A percentile compares a stretch with the other conserved stretches of the same genome.
Evolutionary conservation across 2,888 invertebrate genomes (phyloP).

Genomic region (Stomorhina lunata): DNA sequence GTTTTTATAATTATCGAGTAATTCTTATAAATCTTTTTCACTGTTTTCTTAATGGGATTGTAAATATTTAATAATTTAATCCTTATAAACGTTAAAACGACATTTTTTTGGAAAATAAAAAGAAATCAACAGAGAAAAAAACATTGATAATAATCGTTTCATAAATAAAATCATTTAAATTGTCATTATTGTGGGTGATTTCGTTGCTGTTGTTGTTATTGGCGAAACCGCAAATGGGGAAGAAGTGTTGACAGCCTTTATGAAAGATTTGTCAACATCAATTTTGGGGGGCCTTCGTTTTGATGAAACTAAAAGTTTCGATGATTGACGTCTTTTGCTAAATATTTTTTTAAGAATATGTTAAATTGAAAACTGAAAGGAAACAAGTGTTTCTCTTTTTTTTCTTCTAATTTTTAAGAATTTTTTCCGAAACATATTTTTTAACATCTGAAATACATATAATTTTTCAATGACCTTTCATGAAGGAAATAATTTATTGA

Average conservation of each 20-base stretch:
- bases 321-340: conserved; percentile 35
- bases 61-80: conserved; percentile 66
- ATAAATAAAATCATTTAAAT: conserved; percentile 52
- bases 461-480: not conserved
- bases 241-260: conserved; percentile 67
- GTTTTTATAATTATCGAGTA: conserved; percentile 60
- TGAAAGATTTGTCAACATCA: conserved; percentile 64
- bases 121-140: not conserved
- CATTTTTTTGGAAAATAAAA: not conserved
- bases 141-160: conserved; percentile 40
- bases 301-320: not conserved
- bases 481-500: not conserved
- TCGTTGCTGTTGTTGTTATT: not conserved
- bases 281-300: conserved; percentile 25
- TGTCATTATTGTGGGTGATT: conserved; percentile 20
- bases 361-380: not conserved
- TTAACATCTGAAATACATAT: not conserved
- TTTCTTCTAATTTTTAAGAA: not conserved
- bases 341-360: no score
- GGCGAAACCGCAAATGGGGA: conserved; percentile 44
- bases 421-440: not conserved
- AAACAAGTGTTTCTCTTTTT: not conserved
- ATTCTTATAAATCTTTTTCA: conserved; percentile 61
- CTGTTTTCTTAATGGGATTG: conserved; percentile 58
- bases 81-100: conserved; percentile 33